phyloP scores from a whole-genome alignment of 2,113 vertebrate species.

The Xerus inauris region DNA sequence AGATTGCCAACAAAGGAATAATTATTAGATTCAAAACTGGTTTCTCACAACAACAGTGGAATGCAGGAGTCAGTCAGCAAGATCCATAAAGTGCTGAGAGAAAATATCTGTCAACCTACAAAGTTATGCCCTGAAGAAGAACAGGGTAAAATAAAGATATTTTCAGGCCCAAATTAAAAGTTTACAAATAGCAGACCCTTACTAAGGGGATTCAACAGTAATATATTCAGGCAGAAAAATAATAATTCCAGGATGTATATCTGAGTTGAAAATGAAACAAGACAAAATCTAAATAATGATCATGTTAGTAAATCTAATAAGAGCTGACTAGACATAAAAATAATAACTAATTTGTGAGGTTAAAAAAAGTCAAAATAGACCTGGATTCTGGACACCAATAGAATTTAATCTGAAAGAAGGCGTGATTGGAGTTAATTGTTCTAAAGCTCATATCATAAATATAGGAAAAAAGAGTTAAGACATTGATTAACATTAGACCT shows the following conservation, averaged over 20 bases:
- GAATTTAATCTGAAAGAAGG: background rate
- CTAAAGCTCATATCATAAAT: background rate
- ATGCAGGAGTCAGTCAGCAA: background rate
- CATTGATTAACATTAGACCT: background rate
- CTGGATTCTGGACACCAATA: background rate
- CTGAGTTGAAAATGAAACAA: conserved; percentile 22
- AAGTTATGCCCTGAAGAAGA: background rate
- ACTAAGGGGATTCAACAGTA: background rate
- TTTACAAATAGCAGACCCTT: background rate
- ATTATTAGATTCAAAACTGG: background rate
- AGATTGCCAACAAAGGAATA: background rate
- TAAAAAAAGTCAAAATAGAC: background rate
- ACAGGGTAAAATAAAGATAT: background rate
- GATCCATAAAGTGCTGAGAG: background rate
- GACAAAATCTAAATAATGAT: background rate
- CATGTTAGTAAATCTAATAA: background rate
- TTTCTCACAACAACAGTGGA: background rate
- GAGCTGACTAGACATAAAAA: background rate
- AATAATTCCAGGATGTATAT: background rate
- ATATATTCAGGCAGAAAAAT: background rate
- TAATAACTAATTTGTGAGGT: background rate
- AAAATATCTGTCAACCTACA: background rate
- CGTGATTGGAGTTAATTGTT: background rate
- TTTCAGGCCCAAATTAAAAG: background rate
- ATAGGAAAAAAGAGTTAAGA: background rate